A percentile compares a stretch with the other conserved stretches of the same genome.
Conservation (phyloP, 2,113 vertebrate genomes). For the Electrona antarctica region DNA sequence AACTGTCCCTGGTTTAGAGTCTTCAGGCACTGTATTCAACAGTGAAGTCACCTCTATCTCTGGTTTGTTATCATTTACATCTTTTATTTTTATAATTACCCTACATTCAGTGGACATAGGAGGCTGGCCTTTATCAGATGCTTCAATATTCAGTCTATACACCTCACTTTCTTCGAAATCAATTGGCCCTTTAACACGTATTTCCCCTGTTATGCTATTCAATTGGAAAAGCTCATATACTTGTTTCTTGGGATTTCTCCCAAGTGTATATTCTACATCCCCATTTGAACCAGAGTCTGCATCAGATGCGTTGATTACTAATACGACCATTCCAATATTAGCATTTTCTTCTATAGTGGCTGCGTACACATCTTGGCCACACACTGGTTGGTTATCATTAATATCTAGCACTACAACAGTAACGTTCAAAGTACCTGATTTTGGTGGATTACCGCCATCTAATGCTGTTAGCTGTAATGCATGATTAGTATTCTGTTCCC, state of each 20-base stretch:
- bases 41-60: slow-evolving; percentile 73
- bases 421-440: slow-evolving; percentile 23
- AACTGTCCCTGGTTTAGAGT: slow-evolving; percentile 67
- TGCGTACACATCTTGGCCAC: slow-evolving; percentile 14
- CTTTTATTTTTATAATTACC: slow-evolving; percentile 68
- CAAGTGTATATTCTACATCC: slow-evolving; percentile 29
- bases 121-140: slow-evolving; percentile 70
- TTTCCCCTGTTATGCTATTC: slow-evolving; percentile 61
- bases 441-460: slow-evolving; percentile 37
- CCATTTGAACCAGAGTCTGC: slow-evolving; percentile 41
- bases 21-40: slow-evolving; percentile 57
- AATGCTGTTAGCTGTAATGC: slow-evolving; percentile 23
- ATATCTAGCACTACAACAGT: slow-evolving; percentile 33
- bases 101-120: slow-evolving; percentile 46
- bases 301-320: slow-evolving; percentile 30
- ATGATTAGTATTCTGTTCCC: slow-evolving; percentile 18
- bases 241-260: slow-evolving; percentile 47
- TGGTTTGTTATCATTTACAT: slow-evolving; percentile 75
- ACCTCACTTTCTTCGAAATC: slow-evolving; percentile 65
- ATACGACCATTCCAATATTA: slow-evolving; percentile 2
- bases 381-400: slow-evolving; percentile 47
- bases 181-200: slow-evolving; percentile 61
- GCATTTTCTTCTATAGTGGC: slow-evolving; percentile 36
- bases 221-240: slow-evolving; percentile 58
- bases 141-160: slow-evolving; percentile 64